phyloP scores from a whole-genome alignment of 2,888 invertebrate genomes.

The Dyspetes luteomarginatus region DNA sequence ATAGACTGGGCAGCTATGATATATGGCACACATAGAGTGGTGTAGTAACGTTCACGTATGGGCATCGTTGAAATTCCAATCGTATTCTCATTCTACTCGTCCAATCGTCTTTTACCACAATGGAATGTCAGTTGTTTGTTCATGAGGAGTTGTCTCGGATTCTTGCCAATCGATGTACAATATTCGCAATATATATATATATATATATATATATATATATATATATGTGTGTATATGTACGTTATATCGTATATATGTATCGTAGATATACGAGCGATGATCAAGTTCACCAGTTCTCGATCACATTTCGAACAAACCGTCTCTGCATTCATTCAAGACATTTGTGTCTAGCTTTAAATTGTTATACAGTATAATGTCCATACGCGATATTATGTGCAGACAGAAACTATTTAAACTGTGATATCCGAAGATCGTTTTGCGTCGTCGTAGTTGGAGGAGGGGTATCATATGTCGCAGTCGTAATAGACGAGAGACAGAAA shows the following conservation, averaged over 20 bases:
- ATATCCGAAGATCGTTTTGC: slow-evolving; percentile 47
- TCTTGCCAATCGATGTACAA: slow-evolving; percentile 58
- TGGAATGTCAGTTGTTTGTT: slow-evolving; percentile 59
- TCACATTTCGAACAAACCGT: not conserved
- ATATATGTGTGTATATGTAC: not conserved
- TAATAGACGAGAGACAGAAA: slow-evolving; percentile 42
- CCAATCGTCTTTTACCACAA: slow-evolving; percentile 59
- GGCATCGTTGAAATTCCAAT: slow-evolving; percentile 59
- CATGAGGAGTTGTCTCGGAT: slow-evolving; percentile 56
- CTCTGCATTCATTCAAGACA: slow-evolving; percentile 4
- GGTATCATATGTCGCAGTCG: slow-evolving; percentile 20
- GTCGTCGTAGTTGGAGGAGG: not conserved
- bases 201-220: not conserved
- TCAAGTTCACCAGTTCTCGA: not conserved
- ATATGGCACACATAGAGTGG: slow-evolving; percentile 59
- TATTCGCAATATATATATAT: slow-evolving; percentile 15
- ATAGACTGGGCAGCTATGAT: slow-evolving; percentile 66
- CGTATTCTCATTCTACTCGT: slow-evolving; percentile 59
- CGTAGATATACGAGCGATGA: slow-evolving; percentile 15
- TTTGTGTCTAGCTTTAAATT: slow-evolving; percentile 37
- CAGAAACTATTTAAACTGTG: slow-evolving; percentile 56
- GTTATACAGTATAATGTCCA: slow-evolving; percentile 13
- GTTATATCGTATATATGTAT: too few species aligned
- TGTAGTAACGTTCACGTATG: slow-evolving; percentile 51
- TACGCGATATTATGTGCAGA: slow-evolving; percentile 38